Conservation (phyloP, 2,888 invertebrate species). For the Melieria omissa region DNA sequence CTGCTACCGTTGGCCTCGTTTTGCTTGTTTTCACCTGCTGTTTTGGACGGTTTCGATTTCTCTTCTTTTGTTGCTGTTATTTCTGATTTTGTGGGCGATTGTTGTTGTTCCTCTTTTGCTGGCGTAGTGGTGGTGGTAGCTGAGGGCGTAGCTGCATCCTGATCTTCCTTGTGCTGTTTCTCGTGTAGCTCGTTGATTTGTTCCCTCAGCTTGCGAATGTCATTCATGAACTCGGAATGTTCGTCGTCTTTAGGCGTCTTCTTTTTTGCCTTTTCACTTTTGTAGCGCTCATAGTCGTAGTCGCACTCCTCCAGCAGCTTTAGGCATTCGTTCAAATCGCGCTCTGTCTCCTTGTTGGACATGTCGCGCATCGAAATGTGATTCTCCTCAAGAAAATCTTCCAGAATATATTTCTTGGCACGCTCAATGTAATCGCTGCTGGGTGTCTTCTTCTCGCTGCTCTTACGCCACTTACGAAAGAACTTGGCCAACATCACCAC, state of each 20-base stretch:
- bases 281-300: constrained; percentile 64
- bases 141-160: constrained; percentile 22
- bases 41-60: constrained; percentile 29
- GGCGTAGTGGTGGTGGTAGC: constrained; percentile 36
- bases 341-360: constrained; percentile 61
- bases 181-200: constrained; percentile 61
- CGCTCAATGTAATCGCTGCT: constrained; percentile 64
- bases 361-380: constrained; percentile 63
- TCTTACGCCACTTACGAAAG: constrained; percentile 62
- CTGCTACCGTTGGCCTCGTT: background rate
- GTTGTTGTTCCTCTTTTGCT: constrained; percentile 12
- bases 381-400: constrained; percentile 68
- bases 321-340: constrained; percentile 58
- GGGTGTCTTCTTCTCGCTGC: constrained; percentile 49
- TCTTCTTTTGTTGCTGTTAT: constrained; percentile 18
- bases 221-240: constrained; percentile 61
- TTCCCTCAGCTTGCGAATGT: constrained; percentile 61
- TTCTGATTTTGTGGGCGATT: constrained; percentile 24
- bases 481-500: constrained; percentile 64
- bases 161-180: constrained; percentile 53
- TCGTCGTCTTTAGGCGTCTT: constrained; percentile 55
- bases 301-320: constrained; percentile 60
- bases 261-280: constrained; percentile 55
- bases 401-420: constrained; percentile 70
- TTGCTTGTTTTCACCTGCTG: constrained; percentile 12